phyloP scores from a whole-genome alignment of 1,140 invertebrate genomes.

The Solenopsis invicta region DNA sequence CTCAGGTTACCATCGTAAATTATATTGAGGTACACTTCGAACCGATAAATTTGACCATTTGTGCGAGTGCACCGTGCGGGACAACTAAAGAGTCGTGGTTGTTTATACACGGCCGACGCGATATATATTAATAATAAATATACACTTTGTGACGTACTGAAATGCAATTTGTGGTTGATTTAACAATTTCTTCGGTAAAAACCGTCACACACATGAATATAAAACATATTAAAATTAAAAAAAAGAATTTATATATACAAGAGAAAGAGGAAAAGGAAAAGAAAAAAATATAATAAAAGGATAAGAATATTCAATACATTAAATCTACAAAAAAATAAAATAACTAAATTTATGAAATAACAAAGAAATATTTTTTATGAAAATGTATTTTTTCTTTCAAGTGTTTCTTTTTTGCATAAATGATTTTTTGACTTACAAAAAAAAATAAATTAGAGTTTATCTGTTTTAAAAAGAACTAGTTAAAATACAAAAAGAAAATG shows the following conservation, averaged over 20 bases:
- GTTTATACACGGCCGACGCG: constrained; percentile 40
- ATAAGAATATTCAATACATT: not conserved
- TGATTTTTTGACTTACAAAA: too few species aligned
- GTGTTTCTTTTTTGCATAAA: too few species aligned
- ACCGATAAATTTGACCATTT: constrained; percentile 60
- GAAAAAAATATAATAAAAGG: not conserved
- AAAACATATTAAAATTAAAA: not conserved
- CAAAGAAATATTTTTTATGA: too few species aligned
- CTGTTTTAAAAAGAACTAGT: too few species aligned
- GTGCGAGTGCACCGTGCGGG: constrained; percentile 22
- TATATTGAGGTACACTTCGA: constrained; percentile 53
- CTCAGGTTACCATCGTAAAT: constrained; percentile 49
- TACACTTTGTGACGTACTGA: constrained; percentile 6
- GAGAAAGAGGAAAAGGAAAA: too few species aligned
- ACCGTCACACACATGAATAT: not conserved
- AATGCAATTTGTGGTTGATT: constrained; percentile 24
- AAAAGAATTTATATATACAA: not conserved
- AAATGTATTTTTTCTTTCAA: too few species aligned
- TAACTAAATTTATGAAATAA: too few species aligned
- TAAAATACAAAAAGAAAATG: too few species aligned
- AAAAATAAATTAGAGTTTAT: too few species aligned
- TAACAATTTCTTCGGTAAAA: not conserved
- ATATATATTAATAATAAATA: constrained; percentile 64
- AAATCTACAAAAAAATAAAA: not conserved
- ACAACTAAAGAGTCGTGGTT: constrained; percentile 58